A percentile compares a stretch with the other conserved stretches of the same genome.
Conservation (phyloP, 2,797 vertebrate genomes). For the Sebastes alutus region DNA sequence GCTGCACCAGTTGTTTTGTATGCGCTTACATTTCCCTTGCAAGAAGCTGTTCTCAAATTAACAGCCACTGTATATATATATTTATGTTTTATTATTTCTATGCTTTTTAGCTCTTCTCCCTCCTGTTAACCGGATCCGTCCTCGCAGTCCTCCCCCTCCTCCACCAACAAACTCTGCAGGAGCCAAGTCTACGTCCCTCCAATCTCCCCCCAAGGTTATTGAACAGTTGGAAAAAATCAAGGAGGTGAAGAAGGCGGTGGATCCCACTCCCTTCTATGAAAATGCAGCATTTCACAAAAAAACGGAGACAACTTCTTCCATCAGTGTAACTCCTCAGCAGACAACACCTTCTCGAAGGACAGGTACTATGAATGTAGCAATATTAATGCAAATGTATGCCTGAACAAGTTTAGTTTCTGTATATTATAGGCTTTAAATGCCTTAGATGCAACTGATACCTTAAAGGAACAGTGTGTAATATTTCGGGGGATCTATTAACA, state of each 20-base stretch:
- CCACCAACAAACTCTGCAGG: slow-evolving; percentile 42
- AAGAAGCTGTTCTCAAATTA: slow-evolving; percentile 4
- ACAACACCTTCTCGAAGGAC: slow-evolving; percentile 27
- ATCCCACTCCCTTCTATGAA: slow-evolving; percentile 8
- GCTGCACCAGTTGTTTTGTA: slow-evolving; percentile 24
- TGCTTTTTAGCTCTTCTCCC: slow-evolving; percentile 73
- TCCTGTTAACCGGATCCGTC: slow-evolving; percentile 60
- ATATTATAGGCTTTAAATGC: not conserved
- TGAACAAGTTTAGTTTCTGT: not conserved
- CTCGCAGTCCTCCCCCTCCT: slow-evolving; percentile 59
- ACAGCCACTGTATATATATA: not conserved
- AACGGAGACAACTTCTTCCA: not conserved
- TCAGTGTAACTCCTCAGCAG: not conserved
- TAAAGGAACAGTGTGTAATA: not conserved
- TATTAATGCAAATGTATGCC: not conserved
- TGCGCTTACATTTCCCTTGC: not conserved
- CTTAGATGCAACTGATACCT: not conserved
- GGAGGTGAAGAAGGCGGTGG: slow-evolving; percentile 11
- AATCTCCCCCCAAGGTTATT: not conserved
- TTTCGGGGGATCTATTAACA: too few species aligned
- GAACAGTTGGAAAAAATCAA: slow-evolving; percentile 28
- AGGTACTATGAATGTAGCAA: slow-evolving; percentile 40
- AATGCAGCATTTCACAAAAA: slow-evolving; percentile 36
- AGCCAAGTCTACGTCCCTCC: not conserved
- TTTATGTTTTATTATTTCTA: not conserved